Percentiles rank a stretch among this genome's conserved stretches.
Conservation (phyloP, 2,888 invertebrate genomes). For the Drosophila fungiperda region DNA sequence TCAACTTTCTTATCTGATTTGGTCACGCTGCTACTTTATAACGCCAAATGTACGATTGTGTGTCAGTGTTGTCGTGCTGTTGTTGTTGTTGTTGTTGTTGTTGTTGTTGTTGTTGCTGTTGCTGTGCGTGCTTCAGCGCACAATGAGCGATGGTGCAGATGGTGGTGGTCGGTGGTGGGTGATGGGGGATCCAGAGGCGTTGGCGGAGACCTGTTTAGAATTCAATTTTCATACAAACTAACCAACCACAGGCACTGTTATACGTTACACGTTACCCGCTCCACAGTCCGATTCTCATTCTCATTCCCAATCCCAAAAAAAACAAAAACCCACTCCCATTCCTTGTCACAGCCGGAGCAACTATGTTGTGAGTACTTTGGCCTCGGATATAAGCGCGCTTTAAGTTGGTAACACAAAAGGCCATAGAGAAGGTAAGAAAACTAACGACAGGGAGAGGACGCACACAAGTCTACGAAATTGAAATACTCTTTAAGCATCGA, state of each 20-base stretch:
- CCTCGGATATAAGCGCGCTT: conserved; percentile 62
- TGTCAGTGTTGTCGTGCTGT: conserved; percentile 47
- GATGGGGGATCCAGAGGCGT: conserved; percentile 47
- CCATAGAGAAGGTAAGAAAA: conserved; percentile 23
- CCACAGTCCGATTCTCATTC: conserved; percentile 24
- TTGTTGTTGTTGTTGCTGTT: conserved; percentile 34
- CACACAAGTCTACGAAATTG: neutral
- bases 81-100: conserved; percentile 29
- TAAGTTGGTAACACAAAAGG: conserved; percentile 68
- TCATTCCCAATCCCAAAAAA: conserved; percentile 7
- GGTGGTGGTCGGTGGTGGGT: conserved; percentile 5
- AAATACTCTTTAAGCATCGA: conserved; percentile 20
- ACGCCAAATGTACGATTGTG: conserved; percentile 74
- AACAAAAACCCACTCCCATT: conserved; percentile 38
- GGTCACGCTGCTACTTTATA: conserved; percentile 85
- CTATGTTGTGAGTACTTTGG: conserved; percentile 62
- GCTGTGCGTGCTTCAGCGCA: conserved; percentile 79
- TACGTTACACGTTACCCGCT: conserved; percentile 43
- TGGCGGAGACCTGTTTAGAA: conserved; percentile 80
- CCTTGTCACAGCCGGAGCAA: conserved; percentile 36
- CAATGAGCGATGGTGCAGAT: conserved; percentile 58
- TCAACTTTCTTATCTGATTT: conserved; percentile 85
- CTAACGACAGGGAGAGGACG: neutral
- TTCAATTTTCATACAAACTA: conserved; percentile 80
- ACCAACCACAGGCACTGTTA: conserved; percentile 56